Evolutionary conservation across 2,797 vertebrate species (phyloP), one percentile per base, ranked within the genome.

Genomic region (Epinephelus malabaricus): DNA sequence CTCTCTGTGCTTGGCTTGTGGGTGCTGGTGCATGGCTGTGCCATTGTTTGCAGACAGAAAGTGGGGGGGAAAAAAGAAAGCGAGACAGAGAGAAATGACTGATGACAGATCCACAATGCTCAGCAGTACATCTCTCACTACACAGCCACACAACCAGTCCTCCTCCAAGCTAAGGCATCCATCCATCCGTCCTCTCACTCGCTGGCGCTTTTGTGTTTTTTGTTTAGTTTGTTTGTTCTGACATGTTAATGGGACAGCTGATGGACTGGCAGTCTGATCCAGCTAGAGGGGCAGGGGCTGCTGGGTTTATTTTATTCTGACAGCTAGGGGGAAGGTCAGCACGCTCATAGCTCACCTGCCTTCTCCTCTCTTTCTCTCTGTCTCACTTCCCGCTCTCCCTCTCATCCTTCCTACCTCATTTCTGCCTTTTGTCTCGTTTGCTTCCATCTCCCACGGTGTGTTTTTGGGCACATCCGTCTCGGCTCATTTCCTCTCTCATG

Each of bases 231-330:
- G 88, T 91, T 92, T 93, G 92, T 92, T 92, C 86, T 92, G 94
- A 95, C 90, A 92, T 89, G 88, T 91, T 94, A 94, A 95, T 89
- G 86, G 83, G 89, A 91, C 90, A 89, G 76, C 86, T 95, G 94
- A 96, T 87, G 79, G 92, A 94, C 92, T 88, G 92, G 89, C 82
- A 88, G 83, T 59, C 76, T 82, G 89, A 93, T 90, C 79, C 71
- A 59, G 85, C 84, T 38, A 54, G 83, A 92, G 87, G 89, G 82
- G 70, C 69, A 87, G 79, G 63, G 81, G 76, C 62, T 85, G 79
- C 76, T 55, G 77, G 84, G 83, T 89, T 91, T 92, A 84, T 91
- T 92, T 89, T 89, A 91, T 84, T 92, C 79, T 89, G 90, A 91
- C 92, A 88, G 85, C 51, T 14, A 78, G 64, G 34, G 63, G 82